Percentiles rank a stretch among this genome's conserved stretches.
These are phyloP conservation scores for Hormaphis cornu DNA, from an alignment of 1,140 invertebrate genomes.

Conservation along the genomic window DNA sequence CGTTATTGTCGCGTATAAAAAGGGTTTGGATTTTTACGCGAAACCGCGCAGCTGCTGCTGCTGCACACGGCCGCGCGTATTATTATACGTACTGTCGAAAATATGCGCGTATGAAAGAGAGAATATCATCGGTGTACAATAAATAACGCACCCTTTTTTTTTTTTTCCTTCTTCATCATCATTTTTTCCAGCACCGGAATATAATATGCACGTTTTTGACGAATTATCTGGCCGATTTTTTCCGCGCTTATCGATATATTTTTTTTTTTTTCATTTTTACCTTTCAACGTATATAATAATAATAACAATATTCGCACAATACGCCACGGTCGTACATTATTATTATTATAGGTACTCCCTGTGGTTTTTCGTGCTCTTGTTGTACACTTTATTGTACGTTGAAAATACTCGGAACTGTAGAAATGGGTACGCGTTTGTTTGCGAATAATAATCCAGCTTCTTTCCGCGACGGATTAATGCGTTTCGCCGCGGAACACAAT, in stretches of 20 bases:
- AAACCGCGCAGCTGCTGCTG: neutral
- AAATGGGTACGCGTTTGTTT: no score
- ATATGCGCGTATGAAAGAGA: neutral
- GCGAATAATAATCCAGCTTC: no score
- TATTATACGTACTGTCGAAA: no score
- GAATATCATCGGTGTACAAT: no score
- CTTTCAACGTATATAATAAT: no score
- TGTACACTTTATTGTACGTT: neutral
- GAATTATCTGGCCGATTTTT: conserved; percentile 20
- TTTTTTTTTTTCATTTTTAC: conserved; percentile 28
- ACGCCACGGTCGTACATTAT: no score
- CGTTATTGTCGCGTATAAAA: conserved; percentile 11
- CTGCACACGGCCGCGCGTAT: neutral
- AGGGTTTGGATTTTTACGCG: conserved; percentile 24
- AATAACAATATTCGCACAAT: no score
- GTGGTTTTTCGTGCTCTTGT: conserved; percentile 1
- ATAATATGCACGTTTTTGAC: conserved; percentile 17
- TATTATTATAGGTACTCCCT: neutral
- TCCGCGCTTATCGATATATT: conserved; percentile 20
- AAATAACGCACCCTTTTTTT: no score
- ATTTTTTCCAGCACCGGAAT: neutral
- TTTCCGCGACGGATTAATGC: no score
- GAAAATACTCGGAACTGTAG: no score
- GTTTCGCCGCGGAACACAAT: no score
- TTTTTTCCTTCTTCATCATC: no score